Evolutionary conservation across 2,113 vertebrate genomes (phyloP).

Genomic region (Carassius auratus): DNA sequence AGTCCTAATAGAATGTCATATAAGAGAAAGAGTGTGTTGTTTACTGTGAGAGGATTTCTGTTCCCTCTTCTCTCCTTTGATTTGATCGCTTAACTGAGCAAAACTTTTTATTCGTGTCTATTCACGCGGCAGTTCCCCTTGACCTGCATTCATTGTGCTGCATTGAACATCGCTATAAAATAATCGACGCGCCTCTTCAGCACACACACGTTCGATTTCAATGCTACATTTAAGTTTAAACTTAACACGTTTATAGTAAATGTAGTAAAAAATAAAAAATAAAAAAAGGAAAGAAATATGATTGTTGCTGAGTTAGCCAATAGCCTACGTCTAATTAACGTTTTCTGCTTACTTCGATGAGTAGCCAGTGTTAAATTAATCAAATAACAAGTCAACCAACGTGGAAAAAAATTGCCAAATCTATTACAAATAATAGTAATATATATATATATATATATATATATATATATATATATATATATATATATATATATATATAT

Average conservation of each 20-base stretch:
- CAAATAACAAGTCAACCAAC: neutral
- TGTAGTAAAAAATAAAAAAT: neutral
- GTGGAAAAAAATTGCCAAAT: neutral
- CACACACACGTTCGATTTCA: neutral
- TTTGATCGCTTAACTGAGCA: conserved; percentile 86
- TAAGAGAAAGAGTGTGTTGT: conserved; percentile 13
- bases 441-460: too few relatives aligned
- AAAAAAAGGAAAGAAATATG: too few relatives aligned
- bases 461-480: too few relatives aligned
- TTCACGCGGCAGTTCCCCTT: conserved; percentile 79
- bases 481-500: too few relatives aligned
- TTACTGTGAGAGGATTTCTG: conserved; percentile 27
- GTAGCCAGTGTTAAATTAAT: neutral
- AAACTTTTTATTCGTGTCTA: conserved; percentile 86
- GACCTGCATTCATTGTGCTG: conserved; percentile 69
- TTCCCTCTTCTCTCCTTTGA: conserved; percentile 63
- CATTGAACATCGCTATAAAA: conserved; percentile 11
- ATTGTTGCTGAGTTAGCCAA: too few relatives aligned
- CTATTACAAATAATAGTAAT: too few relatives aligned
- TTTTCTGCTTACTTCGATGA: neutral
- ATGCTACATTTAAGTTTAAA: neutral
- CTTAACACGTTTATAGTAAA: neutral
- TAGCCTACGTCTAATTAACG: neutral
- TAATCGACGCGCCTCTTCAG: conserved; percentile 26
- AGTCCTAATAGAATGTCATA: conserved; percentile 15